Base-by-base conservation (phyloP, 2,113 vertebrate species). In the Calyptomena viridis region DNA sequence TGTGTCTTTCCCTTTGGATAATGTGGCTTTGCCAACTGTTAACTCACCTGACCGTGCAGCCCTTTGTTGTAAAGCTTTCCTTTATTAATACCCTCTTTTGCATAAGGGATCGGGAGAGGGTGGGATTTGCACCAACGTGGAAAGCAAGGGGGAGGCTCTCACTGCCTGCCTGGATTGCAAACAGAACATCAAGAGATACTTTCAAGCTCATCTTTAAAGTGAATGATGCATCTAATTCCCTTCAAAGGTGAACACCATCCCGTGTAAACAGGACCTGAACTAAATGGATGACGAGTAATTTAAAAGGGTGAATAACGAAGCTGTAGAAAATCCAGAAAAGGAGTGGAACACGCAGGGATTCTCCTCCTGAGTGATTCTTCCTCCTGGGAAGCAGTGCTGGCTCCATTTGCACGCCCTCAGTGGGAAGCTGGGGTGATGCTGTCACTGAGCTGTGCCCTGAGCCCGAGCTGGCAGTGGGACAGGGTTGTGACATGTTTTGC, bases 201-300 rank as follows among this genome's bases (percentile, higher is more conserved):
- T 76, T 8, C 40, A 35, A 69, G 63, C 55, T 49, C 40, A 0
- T 15, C 40, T 13, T 15, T 5, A 2, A 17, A 11, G 35, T 5
- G 40, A 62, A 27, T 6, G 33, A 12, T 17, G 44, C 9, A 0
- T 4, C 0, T 27, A 14, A 8, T 28, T 91, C 19, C 44, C 62
- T 31, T 42, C 42, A 25, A 50, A 63, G 25, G 11, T 14, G 42
- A 39, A 4, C 28, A 0, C 1, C 0, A 1, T 2, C 44, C 84
- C 5, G 14, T 20, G 46, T 22, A 8, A 76, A 63, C 8, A 39
- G 0, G 30, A 4, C 58, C 69, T 1, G 33, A 67, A 31, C 31
- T 27, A 1, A 59, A 19, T 1, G 56, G 16, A 4, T 18, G 63
- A 9, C n/a, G 14, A 8, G 46, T 4, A 4, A 71, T 59, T 37